phyloP scores from a whole-genome alignment of 1,140 invertebrate species.

The Ridgeia piscesae region DNA sequence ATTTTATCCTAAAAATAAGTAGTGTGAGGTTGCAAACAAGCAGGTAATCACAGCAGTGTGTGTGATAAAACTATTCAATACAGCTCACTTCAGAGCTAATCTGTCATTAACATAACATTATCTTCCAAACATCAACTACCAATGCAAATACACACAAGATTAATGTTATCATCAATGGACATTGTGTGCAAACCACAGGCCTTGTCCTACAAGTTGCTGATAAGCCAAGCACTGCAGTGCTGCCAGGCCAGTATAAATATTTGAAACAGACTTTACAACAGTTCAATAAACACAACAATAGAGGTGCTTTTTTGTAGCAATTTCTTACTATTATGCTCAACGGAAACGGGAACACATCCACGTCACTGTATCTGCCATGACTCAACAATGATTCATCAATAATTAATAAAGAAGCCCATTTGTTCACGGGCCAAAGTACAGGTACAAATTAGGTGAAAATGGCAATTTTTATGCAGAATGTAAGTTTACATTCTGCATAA shows the following conservation, averaged over 20 bases:
- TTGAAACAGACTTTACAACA: background rate
- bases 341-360: background rate
- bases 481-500: too few relatives aligned
- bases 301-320: background rate
- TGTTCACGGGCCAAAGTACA: background rate
- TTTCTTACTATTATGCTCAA: background rate
- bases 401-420: background rate
- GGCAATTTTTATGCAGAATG: too few relatives aligned
- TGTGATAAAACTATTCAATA: background rate
- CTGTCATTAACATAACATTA: slow-evolving; percentile 6
- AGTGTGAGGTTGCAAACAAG: background rate
- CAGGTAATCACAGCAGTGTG: background rate
- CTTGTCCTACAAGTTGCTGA: background rate
- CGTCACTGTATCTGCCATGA: background rate
- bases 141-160: slow-evolving; percentile 1
- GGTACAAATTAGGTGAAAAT: background rate
- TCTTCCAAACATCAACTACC: background rate
- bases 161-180: background rate
- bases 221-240: background rate
- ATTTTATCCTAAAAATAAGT: background rate
- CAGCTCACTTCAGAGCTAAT: background rate
- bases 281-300: background rate
- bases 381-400: background rate
- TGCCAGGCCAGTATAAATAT: background rate
- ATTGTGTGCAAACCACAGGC: background rate